These are phyloP conservation scores for Stenodera caucasica DNA, from an alignment of 2,888 invertebrate species.

Conservation along the genomic window DNA sequence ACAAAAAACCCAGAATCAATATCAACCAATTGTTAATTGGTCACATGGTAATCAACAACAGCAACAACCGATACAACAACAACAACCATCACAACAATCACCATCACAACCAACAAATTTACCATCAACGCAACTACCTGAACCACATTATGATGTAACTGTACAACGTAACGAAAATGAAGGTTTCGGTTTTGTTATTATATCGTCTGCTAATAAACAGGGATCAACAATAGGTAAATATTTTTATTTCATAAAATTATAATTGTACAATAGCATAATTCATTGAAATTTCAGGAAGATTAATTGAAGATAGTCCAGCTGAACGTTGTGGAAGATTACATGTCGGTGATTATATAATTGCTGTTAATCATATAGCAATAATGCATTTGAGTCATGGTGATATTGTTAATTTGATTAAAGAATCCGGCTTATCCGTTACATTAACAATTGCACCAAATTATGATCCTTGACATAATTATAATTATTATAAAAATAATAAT, in stretches of 20 bases:
- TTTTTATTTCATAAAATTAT: not conserved
- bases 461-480: conserved; percentile 54
- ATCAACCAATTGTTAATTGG: conserved; percentile 46
- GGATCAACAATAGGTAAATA: conserved; percentile 83
- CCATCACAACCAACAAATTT: conserved; percentile 1
- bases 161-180: conserved; percentile 90
- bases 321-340: conserved; percentile 87
- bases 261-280: conserved; percentile 1
- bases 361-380: conserved; percentile 92
- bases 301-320: conserved; percentile 95
- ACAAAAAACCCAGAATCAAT: conserved; percentile 40
- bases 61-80: not conserved
- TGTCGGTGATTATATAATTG: conserved; percentile 94
- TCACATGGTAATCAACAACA: conserved; percentile 31
- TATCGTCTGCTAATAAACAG: conserved; percentile 89
- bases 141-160: conserved; percentile 85
- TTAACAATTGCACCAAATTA: conserved; percentile 72
- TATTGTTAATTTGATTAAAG: conserved; percentile 96
- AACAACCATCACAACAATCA: conserved; percentile 30
- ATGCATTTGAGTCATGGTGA: conserved; percentile 92
- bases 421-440: conserved; percentile 89
- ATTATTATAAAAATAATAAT: conserved; percentile 15
- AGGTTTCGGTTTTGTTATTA: conserved; percentile 98
- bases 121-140: conserved; percentile 23
- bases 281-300: conserved; percentile 68